A percentile compares a stretch with the other conserved stretches of the same genome.
Evolutionary conservation across 2,113 vertebrate species (phyloP).

Genomic region (Nyctibius bracteatus): DNA sequence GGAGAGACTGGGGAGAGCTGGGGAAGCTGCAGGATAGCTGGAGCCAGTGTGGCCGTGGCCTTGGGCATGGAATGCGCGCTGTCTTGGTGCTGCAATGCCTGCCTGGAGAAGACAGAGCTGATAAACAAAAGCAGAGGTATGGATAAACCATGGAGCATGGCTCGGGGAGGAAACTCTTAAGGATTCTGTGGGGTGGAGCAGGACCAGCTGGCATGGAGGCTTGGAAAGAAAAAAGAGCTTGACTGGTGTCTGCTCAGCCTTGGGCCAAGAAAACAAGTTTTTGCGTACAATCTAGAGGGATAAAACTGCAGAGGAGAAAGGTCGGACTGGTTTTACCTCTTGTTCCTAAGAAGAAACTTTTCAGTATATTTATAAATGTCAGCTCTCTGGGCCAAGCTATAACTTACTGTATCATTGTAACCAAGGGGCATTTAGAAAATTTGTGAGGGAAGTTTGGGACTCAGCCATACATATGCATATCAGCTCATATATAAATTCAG

Average conservation of each 20-base stretch:
- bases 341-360: not conserved
- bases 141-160: not conserved
- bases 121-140: not conserved
- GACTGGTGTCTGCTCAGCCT: not conserved
- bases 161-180: not conserved
- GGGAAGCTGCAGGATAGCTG: not conserved
- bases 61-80: rapidly evolving
- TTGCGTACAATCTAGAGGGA: not conserved
- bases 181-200: not conserved
- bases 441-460: not conserved
- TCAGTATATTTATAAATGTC: not conserved
- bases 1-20: not conserved
- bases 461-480: not conserved
- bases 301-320: not conserved
- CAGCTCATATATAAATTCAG: not conserved
- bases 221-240: not conserved
- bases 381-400: not conserved
- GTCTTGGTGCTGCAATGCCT: not conserved
- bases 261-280: not conserved
- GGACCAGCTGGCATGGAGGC: not conserved
- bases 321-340: not conserved
- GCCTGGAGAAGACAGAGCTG: not conserved
- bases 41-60: rapidly evolving
- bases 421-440: not conserved
- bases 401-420: not conserved